Evolutionary conservation across 2,113 vertebrate species (phyloP), one percentile per base, ranked within the genome.

Genomic region (Bubo blakistoni): DNA sequence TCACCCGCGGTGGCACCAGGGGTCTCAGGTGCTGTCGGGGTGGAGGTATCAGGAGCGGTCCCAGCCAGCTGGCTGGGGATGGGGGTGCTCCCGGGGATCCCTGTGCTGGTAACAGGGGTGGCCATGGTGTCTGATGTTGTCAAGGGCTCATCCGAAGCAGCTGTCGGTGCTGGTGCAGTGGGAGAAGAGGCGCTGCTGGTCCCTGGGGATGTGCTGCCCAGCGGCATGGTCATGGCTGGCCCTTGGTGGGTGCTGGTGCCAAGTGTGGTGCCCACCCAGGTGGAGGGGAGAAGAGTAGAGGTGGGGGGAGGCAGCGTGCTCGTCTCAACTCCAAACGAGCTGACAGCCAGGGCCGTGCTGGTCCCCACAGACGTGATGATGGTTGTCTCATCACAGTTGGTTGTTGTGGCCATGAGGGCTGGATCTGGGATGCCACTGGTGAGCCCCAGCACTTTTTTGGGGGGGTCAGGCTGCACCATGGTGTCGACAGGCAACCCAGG

Each of bases 321-420:
- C 7, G 1, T 63, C 32, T 86, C 7, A 6, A 4, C 17, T 67
- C 61, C 71, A 24, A 11, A 59, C 1, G 74, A 90, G n/a, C n/a
- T 59, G 80, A 5, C 8, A 46, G 76, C 6, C 29, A 49, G n/a
- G 26, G 52, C 30, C 0, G 1, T 42, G 86, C 58, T 67, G 24
- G 58, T 86, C 20, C 18, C 63, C n/a, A 11, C 22, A 16, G 91
- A 57, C 0, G 2, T 54, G 61, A 27, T 4, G 2, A 6, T 8
- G 42, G 88, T 47, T 0, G 1, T 47, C 36, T 69, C 76, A 2
- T 81, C 32, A n/a, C 15, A 29, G 22, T 0, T 22, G 32, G 57
- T 3, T 42, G 38, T 78, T 3, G 0, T 1, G 8, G 49, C 29
- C 51, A 0, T 6, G 9, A 58, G 36, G 9, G 24, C 3, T 47